Base-by-base conservation (phyloP, 2,113 vertebrate genomes). In the Ia io region DNA sequence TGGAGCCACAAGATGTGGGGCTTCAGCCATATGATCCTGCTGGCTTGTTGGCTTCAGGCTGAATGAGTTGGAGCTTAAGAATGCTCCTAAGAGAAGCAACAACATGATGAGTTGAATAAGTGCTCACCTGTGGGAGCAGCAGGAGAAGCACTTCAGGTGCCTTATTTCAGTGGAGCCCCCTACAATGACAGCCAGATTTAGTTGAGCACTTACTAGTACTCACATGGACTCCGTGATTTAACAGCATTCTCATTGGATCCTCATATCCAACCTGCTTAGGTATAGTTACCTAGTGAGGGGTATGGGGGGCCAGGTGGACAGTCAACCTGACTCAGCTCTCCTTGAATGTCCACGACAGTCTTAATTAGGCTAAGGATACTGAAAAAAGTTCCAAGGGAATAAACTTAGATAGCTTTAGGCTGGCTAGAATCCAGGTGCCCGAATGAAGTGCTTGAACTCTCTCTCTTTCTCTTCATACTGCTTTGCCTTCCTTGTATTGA, bases 401-500 rank as follows among this genome's bases (percentile, higher is more conserved):
- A 74, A 79, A 79, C 53, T 17, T 44, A 69, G 23, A 49, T 67
- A 71, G 17, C 78, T 79, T 90, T 40, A 91, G 30, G 8, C 28
- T 93, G 74, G 13, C 49, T 79, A 53, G n/a, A n/a, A 73, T 91
- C 23, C 40, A 74, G 61, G 40, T 74, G 56, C 23, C 92, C 69
- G 37, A 35, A 74, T 56, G 6, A 22, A 32, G 40, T 3, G 20
- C 65, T 53, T 2, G 51, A 49, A 28, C 8, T 35, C 16, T 49
- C n/a, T 28, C 35, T 61, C 14, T 51, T 9, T 23, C 9, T 67
- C 16, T 11, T 59, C 35, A 9, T 53, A 20, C 16, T 6, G 20
- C 78, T 70, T 74, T 79, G 42, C 30, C 30, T 94, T 69, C 47
- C n/a, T 95, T 83, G n/a, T 88, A 67, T 4, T 91, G 86, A 74